Base-by-base conservation (phyloP, 2,888 invertebrate species). In the Ecdyonurus torrentis region DNA sequence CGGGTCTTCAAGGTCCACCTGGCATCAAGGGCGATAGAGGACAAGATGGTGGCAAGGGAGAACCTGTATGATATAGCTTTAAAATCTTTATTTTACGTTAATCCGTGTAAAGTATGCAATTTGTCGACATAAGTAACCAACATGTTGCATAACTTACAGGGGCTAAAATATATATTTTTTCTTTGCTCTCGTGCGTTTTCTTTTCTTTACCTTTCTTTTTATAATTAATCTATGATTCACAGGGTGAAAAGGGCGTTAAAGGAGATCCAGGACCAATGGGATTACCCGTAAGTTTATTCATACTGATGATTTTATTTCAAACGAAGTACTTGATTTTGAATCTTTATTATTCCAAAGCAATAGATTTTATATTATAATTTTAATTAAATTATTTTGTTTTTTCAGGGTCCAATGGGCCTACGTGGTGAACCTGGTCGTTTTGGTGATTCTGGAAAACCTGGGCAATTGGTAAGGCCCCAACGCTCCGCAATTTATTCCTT, bases 181-280 rank as follows among this genome's bases (percentile, higher is more conserved):
- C 15, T 1, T 18, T 50, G 20, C 37, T 61, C 18, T 20, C 25
- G 10, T 61, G 59, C 22, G 7, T 59, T n/a, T n/a, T n/a, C n/a
- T n/a, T n/a, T n/a, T n/a, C n/a, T n/a, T n/a, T n/a, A n/a, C n/a
- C n/a, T n/a, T n/a, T n/a, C n/a, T n/a, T n/a, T n/a, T n/a, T n/a
- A n/a, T n/a, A n/a, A n/a, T n/a, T 23, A 10, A 65, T 25, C 63
- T 61, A 61, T 63, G 62, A 58, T 64, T 78, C 80, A 62, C 76
- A 91, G 90, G 91, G 91, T 61, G 86, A 87, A 67, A 86, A 87
- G 72, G 91, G 91, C 63, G 79, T 82, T 62, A 87, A 85, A 75
- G 91, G 91, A 64, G 89, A 90, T 74, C 85, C 87, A 64, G 96
- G 96, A 69, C 94, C 94, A 63, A 95, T 95, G 92, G 96, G 95